Percentiles rank a stretch among this genome's conserved stretches.
phyloP scores from a whole-genome alignment of 2,797 vertebrate species.

The Chaenodraco wilsoni region DNA sequence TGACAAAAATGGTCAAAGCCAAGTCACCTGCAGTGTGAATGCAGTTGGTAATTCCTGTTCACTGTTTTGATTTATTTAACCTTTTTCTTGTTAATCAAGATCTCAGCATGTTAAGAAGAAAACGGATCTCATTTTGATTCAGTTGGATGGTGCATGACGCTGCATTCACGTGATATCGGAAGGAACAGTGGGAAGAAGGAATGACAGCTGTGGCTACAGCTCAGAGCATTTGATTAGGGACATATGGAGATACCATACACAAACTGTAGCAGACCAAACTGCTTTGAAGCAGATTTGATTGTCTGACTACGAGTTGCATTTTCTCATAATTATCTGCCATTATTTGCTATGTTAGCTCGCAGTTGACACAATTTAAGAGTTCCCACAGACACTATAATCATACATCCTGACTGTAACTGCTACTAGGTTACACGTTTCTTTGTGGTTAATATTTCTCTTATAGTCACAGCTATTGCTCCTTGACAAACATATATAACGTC shows the following conservation, averaged over 20 bases:
- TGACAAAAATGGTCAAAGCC: background rate
- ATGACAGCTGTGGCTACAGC: conserved; percentile 5
- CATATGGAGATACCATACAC: background rate
- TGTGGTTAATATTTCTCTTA: conserved; percentile 33
- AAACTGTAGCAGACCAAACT: conserved; percentile 5
- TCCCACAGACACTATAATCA: background rate
- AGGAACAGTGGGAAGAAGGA: conserved; percentile 24
- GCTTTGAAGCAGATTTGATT: conserved; percentile 23
- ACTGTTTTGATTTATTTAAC: too few species aligned
- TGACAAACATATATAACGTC: conserved; percentile 37
- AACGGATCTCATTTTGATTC: conserved; percentile 20
- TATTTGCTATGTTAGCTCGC: background rate
- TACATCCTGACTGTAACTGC: conserved; percentile 17
- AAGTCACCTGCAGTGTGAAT: background rate
- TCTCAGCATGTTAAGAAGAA: background rate
- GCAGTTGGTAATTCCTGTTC: background rate
- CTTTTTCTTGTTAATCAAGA: background rate
- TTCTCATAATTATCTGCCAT: background rate
- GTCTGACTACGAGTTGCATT: conserved; percentile 5
- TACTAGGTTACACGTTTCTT: conserved; percentile 30
- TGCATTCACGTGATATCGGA: conserved; percentile 46
- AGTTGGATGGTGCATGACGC: conserved; percentile 26
- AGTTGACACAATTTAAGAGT: conserved; percentile 8
- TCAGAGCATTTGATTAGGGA: conserved; percentile 13
- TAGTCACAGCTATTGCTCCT: conserved; percentile 31